Evolutionary conservation across 37 sponge, comb jelly and placozoan genomes (phyloP).

Genomic region (Lycopodina hypogea): DNA sequence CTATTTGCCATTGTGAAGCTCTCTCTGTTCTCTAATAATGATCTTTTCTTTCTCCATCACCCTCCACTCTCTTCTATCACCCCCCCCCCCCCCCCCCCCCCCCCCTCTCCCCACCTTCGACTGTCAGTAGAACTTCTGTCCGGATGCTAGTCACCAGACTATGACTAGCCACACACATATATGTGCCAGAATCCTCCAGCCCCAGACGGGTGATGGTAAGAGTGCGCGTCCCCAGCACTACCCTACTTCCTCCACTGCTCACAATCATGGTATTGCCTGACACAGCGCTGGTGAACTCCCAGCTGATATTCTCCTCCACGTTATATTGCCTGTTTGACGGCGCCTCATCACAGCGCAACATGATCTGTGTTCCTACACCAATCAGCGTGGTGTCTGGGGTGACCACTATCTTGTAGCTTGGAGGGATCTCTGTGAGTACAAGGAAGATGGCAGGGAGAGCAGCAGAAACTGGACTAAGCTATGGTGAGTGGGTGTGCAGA

Average conservation of each 20-base stretch:
- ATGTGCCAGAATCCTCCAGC: neutral
- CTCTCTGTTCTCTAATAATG: no score
- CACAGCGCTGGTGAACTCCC: neutral
- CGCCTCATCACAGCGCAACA: neutral
- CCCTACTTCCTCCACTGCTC: neutral
- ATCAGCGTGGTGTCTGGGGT: neutral
- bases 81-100: neutral
- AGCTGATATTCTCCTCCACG: neutral
- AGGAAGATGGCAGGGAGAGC: neutral
- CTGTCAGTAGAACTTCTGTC: neutral
- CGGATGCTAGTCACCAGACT: neutral
- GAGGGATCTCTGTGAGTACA: neutral
- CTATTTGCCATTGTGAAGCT: no score
- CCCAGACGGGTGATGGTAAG: neutral
- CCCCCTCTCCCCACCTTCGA: conserved; percentile 2
- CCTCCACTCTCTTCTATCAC: neutral
- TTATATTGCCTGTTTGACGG: neutral
- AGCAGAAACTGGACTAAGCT: neutral
- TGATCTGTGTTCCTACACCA: neutral
- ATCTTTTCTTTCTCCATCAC: neutral
- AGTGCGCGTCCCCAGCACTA: neutral
- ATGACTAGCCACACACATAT: neutral
- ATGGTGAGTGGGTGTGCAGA: neutral
- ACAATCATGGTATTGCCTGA: neutral
- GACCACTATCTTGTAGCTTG: neutral